phyloP scores from a whole-genome alignment of 2,113 vertebrate genomes.

The Clupea harengus region DNA sequence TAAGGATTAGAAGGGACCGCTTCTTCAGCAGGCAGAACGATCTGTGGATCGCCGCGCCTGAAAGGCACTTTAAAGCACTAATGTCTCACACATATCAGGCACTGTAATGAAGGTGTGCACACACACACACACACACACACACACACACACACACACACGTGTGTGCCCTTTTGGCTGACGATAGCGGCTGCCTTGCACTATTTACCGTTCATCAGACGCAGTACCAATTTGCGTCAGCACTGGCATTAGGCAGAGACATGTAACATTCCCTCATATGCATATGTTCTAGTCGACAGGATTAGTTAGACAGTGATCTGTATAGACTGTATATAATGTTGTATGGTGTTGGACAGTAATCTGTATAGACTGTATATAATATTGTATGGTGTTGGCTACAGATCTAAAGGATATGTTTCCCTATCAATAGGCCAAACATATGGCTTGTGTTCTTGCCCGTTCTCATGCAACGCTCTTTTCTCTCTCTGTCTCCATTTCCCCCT shows the following conservation, averaged over 20 bases:
- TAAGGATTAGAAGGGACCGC: constrained; percentile 75
- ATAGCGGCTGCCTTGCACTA: background rate
- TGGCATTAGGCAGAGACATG: background rate
- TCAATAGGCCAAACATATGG: no score
- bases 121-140: no score
- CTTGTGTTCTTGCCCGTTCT: background rate
- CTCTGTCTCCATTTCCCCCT: background rate
- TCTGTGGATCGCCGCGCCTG: constrained; percentile 73
- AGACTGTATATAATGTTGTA: background rate
- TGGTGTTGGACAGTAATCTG: background rate
- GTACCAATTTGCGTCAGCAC: background rate
- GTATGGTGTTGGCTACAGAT: background rate
- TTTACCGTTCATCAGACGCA: background rate
- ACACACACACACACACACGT: background rate
- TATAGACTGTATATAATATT: background rate
- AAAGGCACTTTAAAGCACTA: constrained; percentile 43
- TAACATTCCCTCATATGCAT: no score
- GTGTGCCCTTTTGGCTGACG: no score
- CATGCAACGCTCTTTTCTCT: background rate
- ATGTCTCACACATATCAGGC: constrained; percentile 45
- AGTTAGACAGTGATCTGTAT: no score
- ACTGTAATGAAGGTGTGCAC: constrained; percentile 26
- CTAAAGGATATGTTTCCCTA: background rate
- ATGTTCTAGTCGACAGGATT: no score
- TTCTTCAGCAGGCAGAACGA: constrained; percentile 74